phyloP scores from a whole-genome alignment of 2,888 invertebrate genomes.

The Linnaemya vulpina region DNA sequence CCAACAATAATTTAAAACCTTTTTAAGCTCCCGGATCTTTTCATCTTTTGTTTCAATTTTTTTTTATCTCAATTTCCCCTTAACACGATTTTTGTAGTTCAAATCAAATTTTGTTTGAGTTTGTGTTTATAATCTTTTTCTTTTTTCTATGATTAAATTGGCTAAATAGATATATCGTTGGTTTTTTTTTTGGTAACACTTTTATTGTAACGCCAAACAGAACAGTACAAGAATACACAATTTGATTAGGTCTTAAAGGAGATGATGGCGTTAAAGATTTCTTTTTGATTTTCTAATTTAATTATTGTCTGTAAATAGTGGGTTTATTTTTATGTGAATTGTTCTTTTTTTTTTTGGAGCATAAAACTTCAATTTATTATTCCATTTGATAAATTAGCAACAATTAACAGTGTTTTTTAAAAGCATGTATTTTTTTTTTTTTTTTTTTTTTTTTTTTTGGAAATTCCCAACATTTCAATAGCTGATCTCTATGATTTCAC shows the following conservation, averaged over 20 bases:
- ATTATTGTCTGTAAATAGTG: background rate
- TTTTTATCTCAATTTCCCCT: background rate
- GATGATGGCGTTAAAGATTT: background rate
- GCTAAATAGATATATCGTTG: constrained; percentile 22
- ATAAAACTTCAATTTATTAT: background rate
- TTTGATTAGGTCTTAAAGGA: background rate
- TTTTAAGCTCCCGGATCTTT: constrained; percentile 68
- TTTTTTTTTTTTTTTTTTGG: background rate
- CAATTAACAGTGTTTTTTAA: no score
- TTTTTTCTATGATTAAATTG: background rate
- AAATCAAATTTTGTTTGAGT: constrained; percentile 27
- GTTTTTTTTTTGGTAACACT: constrained; percentile 9
- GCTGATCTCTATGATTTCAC: background rate
- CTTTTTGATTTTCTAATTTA: background rate
- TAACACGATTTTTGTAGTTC: background rate
- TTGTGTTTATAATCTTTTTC: constrained; percentile 19
- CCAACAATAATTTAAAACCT: constrained; percentile 45
- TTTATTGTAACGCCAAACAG: background rate
- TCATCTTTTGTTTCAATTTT: constrained; percentile 22
- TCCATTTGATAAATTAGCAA: background rate
- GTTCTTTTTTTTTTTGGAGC: background rate
- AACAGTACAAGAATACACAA: background rate
- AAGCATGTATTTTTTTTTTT: background rate
- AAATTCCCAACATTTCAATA: background rate
- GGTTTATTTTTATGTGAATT: background rate